Evolutionary conservation across 2,888 invertebrate species (phyloP).

Genomic region (Mylabris sibirica): DNA sequence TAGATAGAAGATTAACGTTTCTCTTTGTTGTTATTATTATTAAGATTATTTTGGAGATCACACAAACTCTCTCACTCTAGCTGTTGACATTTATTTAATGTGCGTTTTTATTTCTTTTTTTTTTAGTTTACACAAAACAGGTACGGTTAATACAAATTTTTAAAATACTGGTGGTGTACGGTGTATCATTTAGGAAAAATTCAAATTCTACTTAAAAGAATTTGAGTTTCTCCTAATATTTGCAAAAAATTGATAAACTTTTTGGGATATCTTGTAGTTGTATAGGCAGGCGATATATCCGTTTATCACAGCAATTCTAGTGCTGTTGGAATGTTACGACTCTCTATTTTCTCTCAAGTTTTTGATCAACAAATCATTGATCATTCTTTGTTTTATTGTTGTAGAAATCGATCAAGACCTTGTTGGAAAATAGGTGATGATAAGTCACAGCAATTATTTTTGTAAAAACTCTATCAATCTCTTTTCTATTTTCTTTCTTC

Average conservation of each 20-base stretch:
- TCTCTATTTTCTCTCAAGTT: constrained; percentile 45
- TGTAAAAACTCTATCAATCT: neutral
- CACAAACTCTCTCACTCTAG: no score
- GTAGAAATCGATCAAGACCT: constrained; percentile 19
- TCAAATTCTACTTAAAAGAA: constrained; percentile 35
- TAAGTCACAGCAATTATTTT: constrained; percentile 54
- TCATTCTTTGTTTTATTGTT: no score
- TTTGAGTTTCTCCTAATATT: constrained; percentile 14
- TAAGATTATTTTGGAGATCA: neutral
- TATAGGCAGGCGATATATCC: constrained; percentile 50
- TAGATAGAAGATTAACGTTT: constrained; percentile 27
- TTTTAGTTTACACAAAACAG: constrained; percentile 13
- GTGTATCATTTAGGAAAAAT: constrained; percentile 30
- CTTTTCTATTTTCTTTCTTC: neutral
- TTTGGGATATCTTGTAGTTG: constrained; percentile 43
- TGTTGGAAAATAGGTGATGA: constrained; percentile 52
- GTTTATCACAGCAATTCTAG: constrained; percentile 50
- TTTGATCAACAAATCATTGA: no score
- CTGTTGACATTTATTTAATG: no score
- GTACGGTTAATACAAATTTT: constrained; percentile 30
- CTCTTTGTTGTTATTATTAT: neutral
- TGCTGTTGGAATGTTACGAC: constrained; percentile 54
- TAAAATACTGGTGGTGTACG: constrained; percentile 42
- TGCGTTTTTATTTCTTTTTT: neutral
- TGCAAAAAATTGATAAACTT: neutral